Evolutionary conservation across 2,797 vertebrate genomes (phyloP).

Genomic region (Phoeniculus purpureus): DNA sequence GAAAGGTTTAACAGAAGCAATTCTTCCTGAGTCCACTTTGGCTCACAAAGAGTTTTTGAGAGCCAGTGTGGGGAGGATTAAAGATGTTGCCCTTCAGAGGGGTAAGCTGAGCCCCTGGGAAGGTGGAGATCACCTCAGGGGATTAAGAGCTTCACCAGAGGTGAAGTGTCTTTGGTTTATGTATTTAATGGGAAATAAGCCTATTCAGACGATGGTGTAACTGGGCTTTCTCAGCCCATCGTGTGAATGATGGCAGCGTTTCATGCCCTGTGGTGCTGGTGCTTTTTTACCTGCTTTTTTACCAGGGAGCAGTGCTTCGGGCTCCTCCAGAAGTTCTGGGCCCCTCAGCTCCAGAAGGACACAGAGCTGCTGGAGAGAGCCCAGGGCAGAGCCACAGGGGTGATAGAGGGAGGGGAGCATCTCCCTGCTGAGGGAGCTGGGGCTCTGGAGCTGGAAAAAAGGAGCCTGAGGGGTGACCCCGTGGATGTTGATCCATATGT

Average conservation of each 20-base stretch:
- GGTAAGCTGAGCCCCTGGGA: background rate
- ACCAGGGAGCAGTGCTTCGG: background rate
- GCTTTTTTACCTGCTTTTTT: background rate
- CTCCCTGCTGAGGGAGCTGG: no score
- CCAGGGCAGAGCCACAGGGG: no score
- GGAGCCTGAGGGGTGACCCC: no score
- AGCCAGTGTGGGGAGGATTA: background rate
- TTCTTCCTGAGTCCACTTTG: background rate
- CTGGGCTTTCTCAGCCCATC: background rate
- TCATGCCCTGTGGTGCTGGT: background rate
- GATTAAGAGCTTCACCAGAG: background rate
- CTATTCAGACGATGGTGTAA: background rate
- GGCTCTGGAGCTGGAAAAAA: no score
- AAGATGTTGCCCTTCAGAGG: background rate
- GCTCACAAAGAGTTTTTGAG: background rate
- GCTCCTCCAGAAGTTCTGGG: background rate
- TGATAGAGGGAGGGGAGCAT: no score
- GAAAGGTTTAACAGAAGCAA: background rate
- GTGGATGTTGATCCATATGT: no score
- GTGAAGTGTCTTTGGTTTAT: background rate
- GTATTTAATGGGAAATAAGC: background rate
- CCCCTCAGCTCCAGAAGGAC: no score
- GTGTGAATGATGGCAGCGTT: background rate
- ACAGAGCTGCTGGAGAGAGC: no score
- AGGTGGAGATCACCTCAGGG: accelerated